Conservation (phyloP, 2,797 vertebrate species). For the Sebastes miniatus region DNA sequence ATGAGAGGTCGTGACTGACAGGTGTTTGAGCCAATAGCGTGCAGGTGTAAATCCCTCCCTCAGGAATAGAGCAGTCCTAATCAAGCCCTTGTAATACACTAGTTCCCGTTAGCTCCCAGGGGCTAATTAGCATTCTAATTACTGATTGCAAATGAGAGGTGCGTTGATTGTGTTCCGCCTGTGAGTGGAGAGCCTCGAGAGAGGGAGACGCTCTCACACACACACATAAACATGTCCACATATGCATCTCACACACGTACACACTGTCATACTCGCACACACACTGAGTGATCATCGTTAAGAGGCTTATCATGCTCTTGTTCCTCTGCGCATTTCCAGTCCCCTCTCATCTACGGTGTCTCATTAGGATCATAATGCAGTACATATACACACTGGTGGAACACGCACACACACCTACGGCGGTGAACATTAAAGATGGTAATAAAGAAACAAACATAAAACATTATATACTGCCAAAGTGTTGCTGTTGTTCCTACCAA, state of each 20-base stretch:
- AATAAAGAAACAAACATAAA: conserved; percentile 99
- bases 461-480: conserved; percentile 99
- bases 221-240: conserved; percentile 46
- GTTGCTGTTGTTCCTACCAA: conserved; percentile 98
- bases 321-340: conserved; percentile 74
- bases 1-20: conserved; percentile 64
- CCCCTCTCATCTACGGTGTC: conserved; percentile 69
- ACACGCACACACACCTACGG: conserved; percentile 41
- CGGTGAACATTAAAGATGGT: conserved; percentile 87
- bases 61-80: conserved; percentile 93
- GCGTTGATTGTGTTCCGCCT: conserved; percentile 77
- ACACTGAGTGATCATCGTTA: conserved; percentile 93
- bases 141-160: conserved; percentile 98
- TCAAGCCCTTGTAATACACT: conserved; percentile 99
- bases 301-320: conserved; percentile 94
- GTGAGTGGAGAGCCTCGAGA: conserved; percentile 72
- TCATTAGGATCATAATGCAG: conserved; percentile 77
- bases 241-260: conserved; percentile 64
- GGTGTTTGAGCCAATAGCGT: conserved; percentile 66
- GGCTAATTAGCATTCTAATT: conserved; percentile 99
- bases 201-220: conserved; percentile 43
- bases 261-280: conserved; percentile 69
- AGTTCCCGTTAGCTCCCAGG: conserved; percentile 99
- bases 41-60: conserved; percentile 73
- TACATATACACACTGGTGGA: conserved; percentile 54